Evolutionary conservation across 2,113 vertebrate species (phyloP).

Genomic region (Pelvicachromis taeniatus): DNA sequence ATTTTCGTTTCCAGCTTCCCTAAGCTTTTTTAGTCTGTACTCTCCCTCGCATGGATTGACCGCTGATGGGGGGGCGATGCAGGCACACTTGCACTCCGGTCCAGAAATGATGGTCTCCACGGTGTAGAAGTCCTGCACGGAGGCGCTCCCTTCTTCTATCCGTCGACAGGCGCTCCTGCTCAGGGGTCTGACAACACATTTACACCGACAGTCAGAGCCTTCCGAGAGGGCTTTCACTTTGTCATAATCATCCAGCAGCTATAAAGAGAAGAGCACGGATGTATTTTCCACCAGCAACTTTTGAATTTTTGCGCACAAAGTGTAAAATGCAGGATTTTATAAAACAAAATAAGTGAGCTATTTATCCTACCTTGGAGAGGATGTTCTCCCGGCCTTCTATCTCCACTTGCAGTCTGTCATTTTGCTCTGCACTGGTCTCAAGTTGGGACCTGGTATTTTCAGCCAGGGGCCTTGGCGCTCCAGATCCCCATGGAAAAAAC

Average conservation of each 20-base stretch:
- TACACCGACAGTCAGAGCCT: constrained; percentile 91
- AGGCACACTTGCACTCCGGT: constrained; percentile 89
- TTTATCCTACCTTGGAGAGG: constrained; percentile 78
- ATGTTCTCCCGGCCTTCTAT: constrained; percentile 79
- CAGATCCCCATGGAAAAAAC: constrained; percentile 14
- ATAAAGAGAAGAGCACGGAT: constrained; percentile 69
- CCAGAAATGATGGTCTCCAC: constrained; percentile 93
- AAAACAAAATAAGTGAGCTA: neutral
- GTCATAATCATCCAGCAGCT: constrained; percentile 95
- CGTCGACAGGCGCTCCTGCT: constrained; percentile 84
- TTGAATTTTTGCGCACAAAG: neutral
- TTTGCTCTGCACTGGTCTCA: neutral
- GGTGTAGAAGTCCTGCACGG: constrained; percentile 82
- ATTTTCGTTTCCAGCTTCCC: constrained; percentile 79
- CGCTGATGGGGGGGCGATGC: constrained; percentile 86
- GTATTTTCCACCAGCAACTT: constrained; percentile 50
- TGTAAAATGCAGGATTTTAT: neutral
- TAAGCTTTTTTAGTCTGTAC: constrained; percentile 84
- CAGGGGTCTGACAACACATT: constrained; percentile 92
- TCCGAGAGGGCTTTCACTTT: constrained; percentile 95
- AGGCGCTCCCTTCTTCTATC: constrained; percentile 74
- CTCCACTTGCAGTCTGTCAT: constrained; percentile 71
- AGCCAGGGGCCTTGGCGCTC: constrained; percentile 20
- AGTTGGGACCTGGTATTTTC: neutral
- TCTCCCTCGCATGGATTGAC: constrained; percentile 91